A percentile compares a stretch with the other conserved stretches of the same genome.
phyloP scores from a whole-genome alignment of 2,888 invertebrate genomes.

The Drosophila helvetica region DNA sequence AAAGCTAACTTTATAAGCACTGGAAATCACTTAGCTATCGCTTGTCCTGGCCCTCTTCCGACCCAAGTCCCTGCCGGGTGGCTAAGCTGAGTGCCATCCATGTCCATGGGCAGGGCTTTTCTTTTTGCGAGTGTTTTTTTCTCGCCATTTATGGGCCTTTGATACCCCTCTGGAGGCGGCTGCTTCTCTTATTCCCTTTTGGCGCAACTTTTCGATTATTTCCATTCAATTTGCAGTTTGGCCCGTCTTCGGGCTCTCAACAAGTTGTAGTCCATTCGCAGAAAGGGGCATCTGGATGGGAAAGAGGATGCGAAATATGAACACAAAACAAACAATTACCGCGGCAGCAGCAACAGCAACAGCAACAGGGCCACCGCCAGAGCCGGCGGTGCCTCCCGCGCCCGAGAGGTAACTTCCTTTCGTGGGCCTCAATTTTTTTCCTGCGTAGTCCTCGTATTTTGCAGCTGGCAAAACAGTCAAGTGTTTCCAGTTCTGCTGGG shows the following conservation, averaged over 20 bases:
- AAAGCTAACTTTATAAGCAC: conserved; percentile 21
- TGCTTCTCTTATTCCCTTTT: conserved; percentile 16
- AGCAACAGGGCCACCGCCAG: conserved; percentile 53
- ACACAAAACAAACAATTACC: conserved; percentile 61
- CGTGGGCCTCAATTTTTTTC: conserved; percentile 44
- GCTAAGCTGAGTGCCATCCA: conserved; percentile 20
- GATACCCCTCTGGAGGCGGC: conserved; percentile 25
- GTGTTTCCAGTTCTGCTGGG: conserved; percentile 49
- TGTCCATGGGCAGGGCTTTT: conserved; percentile 36
- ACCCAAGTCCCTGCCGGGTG: conserved; percentile 19
- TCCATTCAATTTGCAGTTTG: conserved; percentile 62
- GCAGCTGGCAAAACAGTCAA: conserved; percentile 77
- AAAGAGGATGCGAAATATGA: conserved; percentile 47
- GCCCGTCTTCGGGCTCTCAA: conserved; percentile 49
- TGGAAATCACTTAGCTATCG: conserved; percentile 40
- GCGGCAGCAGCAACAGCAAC: conserved; percentile 57
- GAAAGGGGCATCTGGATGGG: not conserved
- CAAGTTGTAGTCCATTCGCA: conserved; percentile 28
- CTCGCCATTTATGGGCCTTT: conserved; percentile 38
- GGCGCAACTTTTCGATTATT: conserved; percentile 45
- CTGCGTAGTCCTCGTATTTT: conserved; percentile 40
- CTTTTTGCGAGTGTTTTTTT: not conserved
- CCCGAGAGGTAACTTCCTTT: conserved; percentile 36
- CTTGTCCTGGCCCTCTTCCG: not conserved
- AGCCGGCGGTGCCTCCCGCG: conserved; percentile 24